Evolutionary conservation across 2,888 invertebrate species (phyloP).

Genomic region (Eucera pruinosa): DNA sequence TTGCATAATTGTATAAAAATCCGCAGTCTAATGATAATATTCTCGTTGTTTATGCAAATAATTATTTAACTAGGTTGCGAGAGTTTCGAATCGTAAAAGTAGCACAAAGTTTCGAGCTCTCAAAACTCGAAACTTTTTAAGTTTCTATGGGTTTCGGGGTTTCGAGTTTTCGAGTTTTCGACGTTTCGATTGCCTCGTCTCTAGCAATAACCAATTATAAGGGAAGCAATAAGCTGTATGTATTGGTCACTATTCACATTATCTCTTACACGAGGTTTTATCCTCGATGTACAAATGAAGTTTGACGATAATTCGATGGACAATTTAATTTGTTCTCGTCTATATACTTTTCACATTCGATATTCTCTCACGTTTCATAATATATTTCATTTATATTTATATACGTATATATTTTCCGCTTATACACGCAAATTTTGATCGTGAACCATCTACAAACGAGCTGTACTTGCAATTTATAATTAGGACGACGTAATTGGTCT

Average conservation of each 20-base stretch:
- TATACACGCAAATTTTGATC: constrained; percentile 6
- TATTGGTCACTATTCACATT: constrained; percentile 2
- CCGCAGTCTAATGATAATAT: no score
- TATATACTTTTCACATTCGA: constrained; percentile 9
- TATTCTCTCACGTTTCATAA: background rate
- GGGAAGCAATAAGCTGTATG: constrained; percentile 8
- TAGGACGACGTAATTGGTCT: constrained; percentile 47
- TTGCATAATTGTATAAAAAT: no score
- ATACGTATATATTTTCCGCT: background rate
- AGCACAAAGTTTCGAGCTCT: no score
- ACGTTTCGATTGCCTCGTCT: no score
- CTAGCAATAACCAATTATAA: constrained; percentile 9
- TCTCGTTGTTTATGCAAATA: no score
- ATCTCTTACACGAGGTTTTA: background rate
- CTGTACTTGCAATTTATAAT: constrained; percentile 24
- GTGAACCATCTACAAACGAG: constrained; percentile 26
- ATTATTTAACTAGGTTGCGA: no score
- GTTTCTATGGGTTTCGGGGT: no score
- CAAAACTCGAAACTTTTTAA: no score
- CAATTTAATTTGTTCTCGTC: background rate
- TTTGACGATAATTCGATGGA: constrained; percentile 8
- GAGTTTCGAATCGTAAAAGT: no score
- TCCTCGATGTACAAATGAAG: background rate
- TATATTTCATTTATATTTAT: constrained; percentile 7
- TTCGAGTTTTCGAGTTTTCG: no score